phyloP scores from a whole-genome alignment of 1,140 invertebrate species.

The Rhizoglyphus robini region DNA sequence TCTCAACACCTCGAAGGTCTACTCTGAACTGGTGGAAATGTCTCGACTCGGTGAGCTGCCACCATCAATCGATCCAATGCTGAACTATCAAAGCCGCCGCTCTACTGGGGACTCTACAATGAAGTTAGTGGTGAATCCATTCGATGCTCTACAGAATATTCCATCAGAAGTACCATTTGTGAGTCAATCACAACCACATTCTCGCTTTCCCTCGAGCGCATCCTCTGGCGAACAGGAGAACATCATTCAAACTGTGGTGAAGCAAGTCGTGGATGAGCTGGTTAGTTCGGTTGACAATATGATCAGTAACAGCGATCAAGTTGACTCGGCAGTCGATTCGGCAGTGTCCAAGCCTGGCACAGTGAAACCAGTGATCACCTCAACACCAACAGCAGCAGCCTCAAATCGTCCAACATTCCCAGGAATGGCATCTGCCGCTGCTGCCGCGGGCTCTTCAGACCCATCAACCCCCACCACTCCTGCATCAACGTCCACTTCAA shows the following conservation, averaged over 20 bases:
- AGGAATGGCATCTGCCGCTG: neutral
- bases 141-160: neutral
- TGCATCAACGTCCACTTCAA: conserved; percentile 15
- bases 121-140: conserved; percentile 4
- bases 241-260: neutral
- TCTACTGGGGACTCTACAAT: neutral
- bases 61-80: neutral
- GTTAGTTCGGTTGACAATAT: neutral
- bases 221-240: neutral
- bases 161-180: neutral
- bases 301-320: neutral
- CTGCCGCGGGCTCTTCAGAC: neutral
- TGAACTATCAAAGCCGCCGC: neutral
- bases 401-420: neutral
- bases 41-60: neutral
- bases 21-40: neutral
- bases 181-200: neutral
- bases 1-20: neutral
- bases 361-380: too few relatives aligned
- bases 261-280: neutral
- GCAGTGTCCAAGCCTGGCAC: too few relatives aligned
- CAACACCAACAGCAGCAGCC: neutral
- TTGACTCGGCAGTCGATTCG: neutral
- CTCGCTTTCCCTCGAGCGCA: neutral
- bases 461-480: neutral